Evolutionary conservation across 2,797 vertebrate species (phyloP).

Genomic region (Dermochelys coriacea): DNA sequence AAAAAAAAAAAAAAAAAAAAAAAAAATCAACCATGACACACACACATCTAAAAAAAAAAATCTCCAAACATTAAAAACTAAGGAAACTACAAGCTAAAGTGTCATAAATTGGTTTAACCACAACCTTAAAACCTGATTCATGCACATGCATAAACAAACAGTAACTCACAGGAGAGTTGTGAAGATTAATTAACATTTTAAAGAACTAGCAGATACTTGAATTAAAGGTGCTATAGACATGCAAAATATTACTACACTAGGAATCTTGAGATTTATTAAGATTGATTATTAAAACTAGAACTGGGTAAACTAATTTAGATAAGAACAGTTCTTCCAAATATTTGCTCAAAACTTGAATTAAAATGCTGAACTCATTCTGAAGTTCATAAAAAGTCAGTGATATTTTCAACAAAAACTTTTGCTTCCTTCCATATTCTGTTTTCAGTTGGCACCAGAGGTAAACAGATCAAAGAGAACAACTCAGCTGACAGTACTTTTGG

Average conservation of each 20-base stretch:
- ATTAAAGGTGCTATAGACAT: background rate
- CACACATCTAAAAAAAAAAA: background rate
- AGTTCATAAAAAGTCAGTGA: background rate
- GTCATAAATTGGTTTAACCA: background rate
- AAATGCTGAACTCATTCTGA: background rate
- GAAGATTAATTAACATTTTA: background rate
- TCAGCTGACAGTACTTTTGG: background rate
- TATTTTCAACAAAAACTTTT: slow-evolving; percentile 6
- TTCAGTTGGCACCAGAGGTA: background rate
- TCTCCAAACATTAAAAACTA: background rate
- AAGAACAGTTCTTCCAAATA: background rate
- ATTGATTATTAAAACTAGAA: background rate
- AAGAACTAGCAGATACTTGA: background rate
- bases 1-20: background rate
- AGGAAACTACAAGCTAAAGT: background rate
- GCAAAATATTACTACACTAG: background rate
- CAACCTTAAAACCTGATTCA: background rate
- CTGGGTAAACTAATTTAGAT: background rate
- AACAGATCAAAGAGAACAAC: background rate
- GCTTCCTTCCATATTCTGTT: background rate
- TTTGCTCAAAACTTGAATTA: background rate
- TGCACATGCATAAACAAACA: background rate
- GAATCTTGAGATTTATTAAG: background rate
- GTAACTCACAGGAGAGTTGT: background rate
- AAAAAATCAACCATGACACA: background rate